Conservation (phyloP, 2,797 vertebrate species). For the Enoplosus armatus region DNA sequence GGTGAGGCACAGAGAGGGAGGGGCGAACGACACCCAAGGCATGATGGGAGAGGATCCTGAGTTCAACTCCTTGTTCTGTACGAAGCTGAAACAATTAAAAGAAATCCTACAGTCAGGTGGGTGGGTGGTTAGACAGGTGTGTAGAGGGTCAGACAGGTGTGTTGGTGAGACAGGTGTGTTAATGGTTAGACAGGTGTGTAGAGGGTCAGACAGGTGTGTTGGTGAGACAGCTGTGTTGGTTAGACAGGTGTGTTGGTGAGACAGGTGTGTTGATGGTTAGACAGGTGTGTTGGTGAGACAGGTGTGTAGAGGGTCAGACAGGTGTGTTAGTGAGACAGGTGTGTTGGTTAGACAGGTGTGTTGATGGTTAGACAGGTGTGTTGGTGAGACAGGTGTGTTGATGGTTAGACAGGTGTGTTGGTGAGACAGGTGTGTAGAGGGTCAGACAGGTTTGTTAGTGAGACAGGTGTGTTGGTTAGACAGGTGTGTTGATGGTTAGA, state of each 20-base stretch:
- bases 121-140: too few species aligned
- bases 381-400: neutral
- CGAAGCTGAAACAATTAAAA: neutral
- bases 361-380: neutral
- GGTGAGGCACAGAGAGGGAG: conserved; percentile 18
- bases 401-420: too few species aligned
- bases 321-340: too few species aligned
- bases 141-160: neutral
- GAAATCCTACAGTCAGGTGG: neutral
- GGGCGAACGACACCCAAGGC: conserved; percentile 61
- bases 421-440: too few species aligned
- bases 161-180: neutral
- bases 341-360: neutral
- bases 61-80: neutral
- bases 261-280: neutral
- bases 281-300: neutral
- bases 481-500: too few species aligned
- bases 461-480: too few species aligned
- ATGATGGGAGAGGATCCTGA: conserved; percentile 49
- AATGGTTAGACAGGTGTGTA: neutral
- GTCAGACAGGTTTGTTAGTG: too few species aligned
- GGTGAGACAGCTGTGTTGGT: neutral
- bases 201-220: neutral
- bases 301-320: too few species aligned
- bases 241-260: neutral